A percentile compares a stretch with the other conserved stretches of the same genome.
phyloP scores from a whole-genome alignment of 2,113 vertebrate species.

The Corythaeola cristata region DNA sequence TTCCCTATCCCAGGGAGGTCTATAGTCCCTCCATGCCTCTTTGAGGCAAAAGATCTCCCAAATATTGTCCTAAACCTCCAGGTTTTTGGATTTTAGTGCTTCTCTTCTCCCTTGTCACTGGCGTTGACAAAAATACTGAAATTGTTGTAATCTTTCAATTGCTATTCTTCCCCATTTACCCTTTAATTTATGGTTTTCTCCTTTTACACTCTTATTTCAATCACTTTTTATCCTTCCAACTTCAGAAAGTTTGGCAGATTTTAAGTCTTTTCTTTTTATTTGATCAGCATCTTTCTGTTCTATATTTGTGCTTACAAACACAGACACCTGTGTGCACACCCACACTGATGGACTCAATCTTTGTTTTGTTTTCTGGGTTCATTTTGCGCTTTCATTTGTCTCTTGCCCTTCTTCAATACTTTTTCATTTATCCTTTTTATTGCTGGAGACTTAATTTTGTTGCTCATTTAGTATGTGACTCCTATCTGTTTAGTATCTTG shows the following conservation, averaged over 20 bases:
- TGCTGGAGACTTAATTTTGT: not conserved
- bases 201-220: not conserved
- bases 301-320: conserved; percentile 47
- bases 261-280: not conserved
- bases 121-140: not conserved
- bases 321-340: not conserved
- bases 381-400: conserved; percentile 9
- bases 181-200: conserved; percentile 14
- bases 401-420: not conserved
- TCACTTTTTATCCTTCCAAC: not conserved
- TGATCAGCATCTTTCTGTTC: conserved; percentile 22
- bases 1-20: not conserved
- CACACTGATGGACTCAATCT: conserved; percentile 27
- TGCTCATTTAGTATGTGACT: not conserved
- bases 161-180: not conserved
- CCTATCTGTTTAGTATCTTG: not conserved
- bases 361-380: conserved; percentile 8
- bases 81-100: not conserved
- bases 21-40: not conserved
- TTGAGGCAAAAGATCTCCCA: not conserved
- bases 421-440: not conserved
- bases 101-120: not conserved
- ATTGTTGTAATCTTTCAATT: not conserved
- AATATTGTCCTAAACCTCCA: not conserved
- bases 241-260: not conserved